Percentiles rank a stretch among this genome's conserved stretches.
These are phyloP conservation scores for Hydrocynus forskahlii DNA, from an alignment of 2,797 vertebrate genomes.

Conservation along the genomic window DNA sequence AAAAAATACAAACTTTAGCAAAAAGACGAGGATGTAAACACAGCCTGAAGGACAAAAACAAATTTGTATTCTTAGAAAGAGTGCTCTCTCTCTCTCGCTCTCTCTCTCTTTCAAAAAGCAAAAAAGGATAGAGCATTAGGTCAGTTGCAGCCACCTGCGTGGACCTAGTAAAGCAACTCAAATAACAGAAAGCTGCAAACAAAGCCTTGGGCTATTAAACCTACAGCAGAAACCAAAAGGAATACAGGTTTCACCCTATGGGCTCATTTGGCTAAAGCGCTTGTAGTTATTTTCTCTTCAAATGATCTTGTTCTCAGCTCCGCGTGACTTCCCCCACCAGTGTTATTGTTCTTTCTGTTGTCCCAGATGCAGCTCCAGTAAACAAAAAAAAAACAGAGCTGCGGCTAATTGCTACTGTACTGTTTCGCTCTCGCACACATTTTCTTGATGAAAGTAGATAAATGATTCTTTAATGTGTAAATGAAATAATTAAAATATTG, in stretches of 20 bases:
- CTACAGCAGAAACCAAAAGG: not conserved
- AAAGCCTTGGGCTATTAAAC: conserved; percentile 10
- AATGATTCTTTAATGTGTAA: not conserved
- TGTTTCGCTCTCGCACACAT: no score
- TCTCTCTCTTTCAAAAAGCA: not conserved
- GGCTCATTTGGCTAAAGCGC: not conserved
- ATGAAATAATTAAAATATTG: not conserved
- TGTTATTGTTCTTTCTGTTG: not conserved
- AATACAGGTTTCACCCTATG: not conserved
- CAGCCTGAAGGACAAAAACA: conserved; percentile 2
- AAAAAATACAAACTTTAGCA: not conserved
- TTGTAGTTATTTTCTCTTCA: not conserved
- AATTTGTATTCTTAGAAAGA: conserved; percentile 1
- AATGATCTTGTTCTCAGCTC: conserved; percentile 1
- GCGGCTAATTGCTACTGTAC: not conserved
- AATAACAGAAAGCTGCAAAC: not conserved
- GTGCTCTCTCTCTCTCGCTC: no score
- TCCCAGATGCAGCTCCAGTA: not conserved
- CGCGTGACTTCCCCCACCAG: not conserved
- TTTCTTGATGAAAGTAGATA: not conserved
- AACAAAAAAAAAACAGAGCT: not conserved
- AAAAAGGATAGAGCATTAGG: not conserved
- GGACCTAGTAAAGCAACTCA: not conserved
- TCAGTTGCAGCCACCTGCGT: not conserved
- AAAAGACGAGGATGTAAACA: not conserved